Evolutionary conservation across 1,140 invertebrate species (phyloP), one percentile per base, ranked within the genome.

Genomic region (Eurosta solidaginis): DNA sequence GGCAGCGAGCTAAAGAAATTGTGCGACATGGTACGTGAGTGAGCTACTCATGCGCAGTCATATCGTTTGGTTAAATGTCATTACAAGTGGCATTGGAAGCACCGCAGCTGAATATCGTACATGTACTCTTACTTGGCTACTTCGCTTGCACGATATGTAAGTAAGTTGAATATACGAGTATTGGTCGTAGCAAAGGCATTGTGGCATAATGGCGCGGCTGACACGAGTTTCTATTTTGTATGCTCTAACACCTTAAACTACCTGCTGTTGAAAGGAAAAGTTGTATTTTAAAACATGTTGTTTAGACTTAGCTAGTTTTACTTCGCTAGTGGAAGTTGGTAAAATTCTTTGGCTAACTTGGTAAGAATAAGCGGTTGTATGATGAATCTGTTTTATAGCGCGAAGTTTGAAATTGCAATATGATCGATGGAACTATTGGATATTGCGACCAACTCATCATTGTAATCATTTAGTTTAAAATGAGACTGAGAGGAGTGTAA

Each of bases 161-260:
- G n/a, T n/a, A n/a, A n/a, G n/a, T 22, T 54, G 22, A 5, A 25
- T 54, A 9, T 7, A 20, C 17, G 33, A 2, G 2, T 36, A 27
- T 3, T 36, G 33, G n/a, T 59, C 20, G 22, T n/a, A 10, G 59
- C 0, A 20, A 29, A 9, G n/a, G 22, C 17, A n/a, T 52, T n/a
- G n/a, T 52, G 49, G n/a, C 49, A 5, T 17, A 40, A 25, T 54
- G 50, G n/a, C 40, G 59, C 59, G n/a, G 10, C 33, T 20, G 33
- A 40, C 59, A 68, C 59, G 33, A 68, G 59, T 12, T 68, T 4
- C 33, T 33, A 68, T 68, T 68, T 68, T 68, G 59, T 68, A 40
- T 27, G n/a, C 59, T 68, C 40, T 68, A 68, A 40, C 59, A 68
- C 33, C 59, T 36, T 40, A 36, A 29, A 29, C 10, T 68, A 20